These are phyloP conservation scores for Melanaphis sacchari DNA, from an alignment of 1,140 invertebrate species.

Conservation along the genomic window DNA sequence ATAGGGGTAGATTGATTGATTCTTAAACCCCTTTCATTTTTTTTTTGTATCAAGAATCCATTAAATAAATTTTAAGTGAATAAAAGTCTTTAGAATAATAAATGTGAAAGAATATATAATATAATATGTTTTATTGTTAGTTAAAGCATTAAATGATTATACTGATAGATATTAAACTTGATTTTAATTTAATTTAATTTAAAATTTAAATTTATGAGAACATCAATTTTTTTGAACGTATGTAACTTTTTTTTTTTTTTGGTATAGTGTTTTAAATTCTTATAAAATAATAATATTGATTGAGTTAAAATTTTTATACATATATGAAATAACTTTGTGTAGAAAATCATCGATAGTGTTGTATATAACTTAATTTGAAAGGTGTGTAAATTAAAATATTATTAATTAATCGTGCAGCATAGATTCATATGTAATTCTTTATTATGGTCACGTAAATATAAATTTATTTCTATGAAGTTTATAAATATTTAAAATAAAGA, in stretches of 20 bases:
- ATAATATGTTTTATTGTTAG: not conserved
- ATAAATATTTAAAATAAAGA: not conserved
- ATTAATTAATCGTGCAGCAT: too few species aligned
- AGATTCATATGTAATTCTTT: not conserved
- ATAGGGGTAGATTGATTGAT: conserved; percentile 55
- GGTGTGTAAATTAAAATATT: too few species aligned
- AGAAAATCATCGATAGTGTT: too few species aligned
- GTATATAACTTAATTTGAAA: too few species aligned
- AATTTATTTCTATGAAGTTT: too few species aligned
- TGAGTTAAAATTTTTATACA: too few species aligned
- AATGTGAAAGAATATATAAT: not conserved
- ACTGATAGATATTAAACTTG: not conserved
- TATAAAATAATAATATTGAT: too few species aligned
- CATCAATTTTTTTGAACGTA: not conserved
- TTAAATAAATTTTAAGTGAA: conserved; percentile 36
- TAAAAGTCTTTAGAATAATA: conserved; percentile 8
- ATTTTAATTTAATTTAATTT: not conserved
- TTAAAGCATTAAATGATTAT: not conserved
- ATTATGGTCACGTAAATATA: too few species aligned
- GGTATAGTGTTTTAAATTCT: too few species aligned
- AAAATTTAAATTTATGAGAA: not conserved
- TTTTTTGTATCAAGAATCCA: not conserved
- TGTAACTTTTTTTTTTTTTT: not conserved
- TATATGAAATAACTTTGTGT: too few species aligned
- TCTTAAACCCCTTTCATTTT: not conserved